Conservation (phyloP, 2,113 vertebrate species). For the Podiceps cristatus region DNA sequence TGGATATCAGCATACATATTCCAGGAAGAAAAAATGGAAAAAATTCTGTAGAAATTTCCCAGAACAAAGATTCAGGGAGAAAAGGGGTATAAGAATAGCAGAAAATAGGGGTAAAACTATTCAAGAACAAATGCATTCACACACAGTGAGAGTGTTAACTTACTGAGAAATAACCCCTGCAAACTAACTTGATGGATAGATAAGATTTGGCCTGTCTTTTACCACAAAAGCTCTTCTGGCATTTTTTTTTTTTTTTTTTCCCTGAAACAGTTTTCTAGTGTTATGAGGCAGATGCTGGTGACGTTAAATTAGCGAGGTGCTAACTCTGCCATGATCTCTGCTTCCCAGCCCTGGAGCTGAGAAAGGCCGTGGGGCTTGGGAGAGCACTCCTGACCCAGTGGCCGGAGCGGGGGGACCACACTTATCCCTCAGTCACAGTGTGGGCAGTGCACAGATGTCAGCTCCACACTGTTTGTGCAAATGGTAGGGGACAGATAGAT, state of each 20-base stretch:
- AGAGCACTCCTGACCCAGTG: rapidly evolving
- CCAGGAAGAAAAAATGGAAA: neutral
- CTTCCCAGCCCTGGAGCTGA: neutral
- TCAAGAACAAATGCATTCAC: neutral
- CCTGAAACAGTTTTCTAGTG: neutral
- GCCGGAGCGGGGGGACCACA: rapidly evolving
- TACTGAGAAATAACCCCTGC: neutral
- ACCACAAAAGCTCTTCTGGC: neutral
- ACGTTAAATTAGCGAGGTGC: neutral
- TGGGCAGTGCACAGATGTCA: rapidly evolving
- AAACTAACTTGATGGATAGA: neutral
- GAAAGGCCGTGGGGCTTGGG: neutral
- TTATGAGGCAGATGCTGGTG: neutral
- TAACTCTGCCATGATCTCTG: rapidly evolving
- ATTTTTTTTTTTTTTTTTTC: too few species aligned
- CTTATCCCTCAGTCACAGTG: neutral
- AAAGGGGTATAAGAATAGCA: neutral
- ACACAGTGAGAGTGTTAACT: neutral
- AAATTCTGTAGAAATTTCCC: neutral
- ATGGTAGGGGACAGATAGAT: neutral
- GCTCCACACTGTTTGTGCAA: rapidly evolving
- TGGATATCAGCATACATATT: neutral
- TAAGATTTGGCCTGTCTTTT: neutral
- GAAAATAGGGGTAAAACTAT: neutral
- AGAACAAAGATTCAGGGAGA: neutral